Base-by-base conservation (phyloP, 2,797 vertebrate species). In the Morus bassanus region DNA sequence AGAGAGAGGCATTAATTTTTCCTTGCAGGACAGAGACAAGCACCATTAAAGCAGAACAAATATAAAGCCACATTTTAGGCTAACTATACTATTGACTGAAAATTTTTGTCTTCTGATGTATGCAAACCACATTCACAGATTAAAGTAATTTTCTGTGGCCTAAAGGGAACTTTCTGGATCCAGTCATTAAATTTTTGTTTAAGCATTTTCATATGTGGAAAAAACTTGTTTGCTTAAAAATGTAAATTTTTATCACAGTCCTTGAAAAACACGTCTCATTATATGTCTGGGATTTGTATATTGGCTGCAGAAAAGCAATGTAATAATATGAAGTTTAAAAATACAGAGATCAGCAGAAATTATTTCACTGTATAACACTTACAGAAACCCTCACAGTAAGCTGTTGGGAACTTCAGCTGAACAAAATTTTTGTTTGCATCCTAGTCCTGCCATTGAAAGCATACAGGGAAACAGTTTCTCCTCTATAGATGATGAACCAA, bases 131-230 rank as follows among this genome's bases (percentile, higher is more conserved):
- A 88, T 94, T 95, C 88, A 85, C 92, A 97, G 96, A 97, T 98
- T 98, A 97, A 98, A 97, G 91, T 95, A 95, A 97, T 98, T 98
- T 98, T 98, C 94, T 96, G 50, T 97, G 94, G 94, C 97, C 96
- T 97, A 95, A 95, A 97, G 94, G 92, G 84, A 93, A 96, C 95
- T 96, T 97, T 96, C 95, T 96, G 80, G 82, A 96, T 95, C 50
- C 61, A 91, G 94, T 93, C 94, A 97, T 97, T 98, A 98, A 76
- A 91, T 85, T 95, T 97, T 97, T 96, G 59, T 96, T 97, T 97
- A 98, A 98, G 87, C 57, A 95, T 97, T 98, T 98, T 97, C 91
- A 89, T 95, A 96, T 97, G 97, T 97, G 93, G 85, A 91, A 94
- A 96, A 96, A 91, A 64, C 60, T 86, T 92, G 76, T 95, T 97